phyloP scores from a whole-genome alignment of 1,140 invertebrate genomes.

The Drosophila quadrilineata region DNA sequence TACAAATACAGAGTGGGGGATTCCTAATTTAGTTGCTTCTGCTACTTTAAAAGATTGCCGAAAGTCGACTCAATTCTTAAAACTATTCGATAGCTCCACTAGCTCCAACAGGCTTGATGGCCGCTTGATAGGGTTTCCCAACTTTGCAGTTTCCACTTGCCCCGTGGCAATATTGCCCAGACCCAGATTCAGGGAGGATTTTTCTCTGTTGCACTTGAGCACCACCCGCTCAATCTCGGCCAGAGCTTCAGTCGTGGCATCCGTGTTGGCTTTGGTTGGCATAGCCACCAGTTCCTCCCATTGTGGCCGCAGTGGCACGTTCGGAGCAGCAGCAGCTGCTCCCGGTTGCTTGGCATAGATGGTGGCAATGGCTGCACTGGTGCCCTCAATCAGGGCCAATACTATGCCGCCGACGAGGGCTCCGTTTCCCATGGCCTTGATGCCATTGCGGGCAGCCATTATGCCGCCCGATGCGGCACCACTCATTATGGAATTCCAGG shows the following conservation, averaged over 20 bases:
- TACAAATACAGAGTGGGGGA: too few species aligned
- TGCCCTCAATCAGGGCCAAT: slow-evolving; percentile 56
- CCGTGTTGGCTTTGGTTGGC: background rate
- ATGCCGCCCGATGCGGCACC: slow-evolving; percentile 61
- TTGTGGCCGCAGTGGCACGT: slow-evolving; percentile 19
- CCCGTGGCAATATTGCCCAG: too few species aligned
- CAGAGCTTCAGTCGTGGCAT: slow-evolving; percentile 3
- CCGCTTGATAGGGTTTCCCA: background rate
- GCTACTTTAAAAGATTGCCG: slow-evolving; percentile 2
- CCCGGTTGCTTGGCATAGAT: slow-evolving; percentile 55
- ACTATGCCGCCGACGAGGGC: slow-evolving; percentile 60
- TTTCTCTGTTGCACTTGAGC: slow-evolving; percentile 36
- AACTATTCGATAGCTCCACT: slow-evolving; percentile 36
- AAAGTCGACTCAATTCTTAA: slow-evolving; percentile 29
- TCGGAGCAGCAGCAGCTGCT: too few species aligned
- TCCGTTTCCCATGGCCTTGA: slow-evolving; percentile 66
- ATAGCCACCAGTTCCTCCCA: slow-evolving; percentile 41
- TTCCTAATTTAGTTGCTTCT: slow-evolving; percentile 51
- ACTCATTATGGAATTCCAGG: slow-evolving; percentile 65
- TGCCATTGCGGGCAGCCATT: slow-evolving; percentile 53
- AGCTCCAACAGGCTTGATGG: slow-evolving; percentile 45
- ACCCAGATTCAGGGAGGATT: background rate
- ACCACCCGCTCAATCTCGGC: slow-evolving; percentile 43
- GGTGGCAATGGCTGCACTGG: slow-evolving; percentile 55
- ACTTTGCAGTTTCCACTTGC: too few species aligned